Conservation (phyloP, 2,113 vertebrate genomes). For the Meles meles region DNA sequence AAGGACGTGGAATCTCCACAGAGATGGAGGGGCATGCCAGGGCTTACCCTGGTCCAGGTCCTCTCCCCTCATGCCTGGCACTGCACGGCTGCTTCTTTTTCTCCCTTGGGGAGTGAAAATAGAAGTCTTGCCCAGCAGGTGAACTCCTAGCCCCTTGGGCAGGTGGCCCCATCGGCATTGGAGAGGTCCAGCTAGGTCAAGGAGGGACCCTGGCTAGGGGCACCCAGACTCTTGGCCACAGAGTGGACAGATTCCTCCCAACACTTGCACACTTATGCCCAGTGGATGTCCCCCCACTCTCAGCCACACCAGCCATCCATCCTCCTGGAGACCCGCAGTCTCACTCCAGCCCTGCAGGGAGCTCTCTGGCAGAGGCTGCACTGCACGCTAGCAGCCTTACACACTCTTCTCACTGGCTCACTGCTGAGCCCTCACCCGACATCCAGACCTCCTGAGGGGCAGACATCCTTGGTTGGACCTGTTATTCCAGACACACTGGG, state of each 20-base stretch:
- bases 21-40: background rate
- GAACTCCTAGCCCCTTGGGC: background rate
- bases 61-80: background rate
- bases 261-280: background rate
- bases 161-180: background rate
- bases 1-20: background rate
- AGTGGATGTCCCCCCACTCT: background rate
- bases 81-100: background rate
- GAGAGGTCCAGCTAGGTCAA: background rate
- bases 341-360: constrained; percentile 6
- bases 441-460: background rate
- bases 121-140: background rate
- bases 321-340: background rate
- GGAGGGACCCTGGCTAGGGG: background rate
- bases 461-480: background rate
- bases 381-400: background rate
- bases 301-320: background rate
- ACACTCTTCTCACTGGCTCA: background rate
- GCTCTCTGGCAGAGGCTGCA: background rate
- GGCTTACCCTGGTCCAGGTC: background rate
- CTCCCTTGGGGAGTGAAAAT: background rate
- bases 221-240: background rate
- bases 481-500: background rate
- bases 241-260: background rate
- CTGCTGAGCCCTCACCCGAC: background rate